phyloP scores from a whole-genome alignment of 2,797 vertebrate genomes.

The Tragelaphus oryx region DNA sequence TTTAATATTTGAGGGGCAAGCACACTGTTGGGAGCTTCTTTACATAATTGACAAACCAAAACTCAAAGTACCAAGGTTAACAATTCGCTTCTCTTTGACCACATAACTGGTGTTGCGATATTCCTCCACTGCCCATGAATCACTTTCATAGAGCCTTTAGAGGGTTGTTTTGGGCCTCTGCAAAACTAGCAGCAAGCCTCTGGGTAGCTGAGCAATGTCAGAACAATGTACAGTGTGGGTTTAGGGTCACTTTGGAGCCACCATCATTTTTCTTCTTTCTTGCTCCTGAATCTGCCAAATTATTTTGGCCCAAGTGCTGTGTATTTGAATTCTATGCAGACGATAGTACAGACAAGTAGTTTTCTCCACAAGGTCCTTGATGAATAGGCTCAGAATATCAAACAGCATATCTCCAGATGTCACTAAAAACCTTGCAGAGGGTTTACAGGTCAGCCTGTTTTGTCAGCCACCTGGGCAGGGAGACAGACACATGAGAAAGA shows the following conservation, averaged over 20 bases:
- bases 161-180: conserved; percentile 31
- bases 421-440: conserved; percentile 42
- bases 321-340: conserved; percentile 11
- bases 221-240: conserved; percentile 57
- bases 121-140: conserved; percentile 68
- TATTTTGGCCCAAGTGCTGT: conserved; percentile 54
- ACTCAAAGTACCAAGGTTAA: conserved; percentile 73
- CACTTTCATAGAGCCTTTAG: conserved; percentile 60
- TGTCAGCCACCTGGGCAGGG: conserved; percentile 38
- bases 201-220: conserved; percentile 50
- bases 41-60: conserved; percentile 81
- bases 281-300: conserved; percentile 71
- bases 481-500: conserved; percentile 28
- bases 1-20: conserved; percentile 78
- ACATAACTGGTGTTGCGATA: conserved; percentile 70
- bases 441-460: conserved; percentile 19
- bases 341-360: conserved; percentile 44
- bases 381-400: conserved; percentile 60
- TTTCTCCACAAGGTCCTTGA: conserved; percentile 65
- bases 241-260: conserved; percentile 70
- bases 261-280: conserved; percentile 72
- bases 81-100: conserved; percentile 74
- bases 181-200: conserved; percentile 62
- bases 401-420: conserved; percentile 61
- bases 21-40: conserved; percentile 74